A percentile compares a stretch with the other conserved stretches of the same genome.
These are phyloP conservation scores for Bemisia tabaci DNA, from an alignment of 1,140 invertebrate species.

Conservation along the genomic window DNA sequence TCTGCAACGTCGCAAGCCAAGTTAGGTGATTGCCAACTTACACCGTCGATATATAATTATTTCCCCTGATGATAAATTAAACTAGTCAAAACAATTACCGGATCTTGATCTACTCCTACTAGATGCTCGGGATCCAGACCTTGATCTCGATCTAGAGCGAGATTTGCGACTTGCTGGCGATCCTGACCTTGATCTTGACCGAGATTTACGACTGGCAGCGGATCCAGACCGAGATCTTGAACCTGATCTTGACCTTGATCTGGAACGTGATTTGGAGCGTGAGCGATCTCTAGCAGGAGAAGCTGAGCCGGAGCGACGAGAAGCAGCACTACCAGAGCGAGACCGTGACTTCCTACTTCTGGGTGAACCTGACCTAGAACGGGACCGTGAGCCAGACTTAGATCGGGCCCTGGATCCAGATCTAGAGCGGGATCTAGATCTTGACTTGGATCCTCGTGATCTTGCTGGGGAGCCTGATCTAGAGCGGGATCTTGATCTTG, in stretches of 20 bases:
- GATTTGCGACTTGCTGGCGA: conserved; percentile 10
- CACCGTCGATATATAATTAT: too few relatives aligned
- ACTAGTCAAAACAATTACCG: too few relatives aligned
- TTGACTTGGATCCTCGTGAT: conserved; percentile 14
- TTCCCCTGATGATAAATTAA: too few relatives aligned
- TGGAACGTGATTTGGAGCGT: neutral
- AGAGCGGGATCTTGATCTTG: conserved; percentile 13
- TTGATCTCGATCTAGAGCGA: conserved; percentile 16
- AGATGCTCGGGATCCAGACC: conserved; percentile 15
- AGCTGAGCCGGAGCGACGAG: conserved; percentile 1
- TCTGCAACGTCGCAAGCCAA: too few relatives aligned
- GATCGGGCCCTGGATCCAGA: conserved; percentile 14
- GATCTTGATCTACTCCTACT: conserved; percentile 21
- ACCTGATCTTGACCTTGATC: conserved; percentile 10
- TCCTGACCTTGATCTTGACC: conserved; percentile 22
- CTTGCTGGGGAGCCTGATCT: conserved; percentile 14
- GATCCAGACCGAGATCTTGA: conserved; percentile 23
- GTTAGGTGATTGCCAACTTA: too few relatives aligned
- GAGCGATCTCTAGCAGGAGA: neutral
- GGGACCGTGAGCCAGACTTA: conserved; percentile 17
- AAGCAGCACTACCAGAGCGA: conserved; percentile 7
- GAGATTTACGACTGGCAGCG: conserved; percentile 1
- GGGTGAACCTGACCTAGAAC: conserved; percentile 12
- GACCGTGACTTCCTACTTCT: conserved; percentile 7
- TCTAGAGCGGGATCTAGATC: conserved; percentile 14